Base-by-base conservation (phyloP, 2,113 vertebrate species). In the Percina caprodes region DNA sequence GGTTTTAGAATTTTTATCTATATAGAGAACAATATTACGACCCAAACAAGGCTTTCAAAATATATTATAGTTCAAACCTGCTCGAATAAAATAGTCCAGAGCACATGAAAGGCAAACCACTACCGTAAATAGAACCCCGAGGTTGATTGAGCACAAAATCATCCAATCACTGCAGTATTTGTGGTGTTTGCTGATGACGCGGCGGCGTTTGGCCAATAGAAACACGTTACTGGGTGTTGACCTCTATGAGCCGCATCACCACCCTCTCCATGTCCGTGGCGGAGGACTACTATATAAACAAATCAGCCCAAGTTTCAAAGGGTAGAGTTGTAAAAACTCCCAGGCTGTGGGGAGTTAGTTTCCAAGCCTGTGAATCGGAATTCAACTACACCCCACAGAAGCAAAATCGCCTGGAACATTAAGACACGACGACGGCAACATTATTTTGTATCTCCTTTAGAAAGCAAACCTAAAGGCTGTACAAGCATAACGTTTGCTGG, bases 291-390 rank as follows among this genome's bases (percentile, higher is more conserved):
- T 95, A 95, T 96, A 96, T 91, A 96, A 85, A 46, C 79, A 83
- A 74, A 87, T 6, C 87, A 84, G 89, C 78, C 72, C 79, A 83
- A 78, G 87, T 91, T 94, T 92, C 89, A 93, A 93, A 94, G 92
- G 94, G 92, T 91, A 95, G 94, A 96, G 95, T 95, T 95, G 94
- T 95, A 93, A 94, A 93, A 94, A 92, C 95, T 95, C 94, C 94
- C 94, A 83, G 91, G 92, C 92, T 86, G 92, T 80, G 88, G 94
- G 94, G 94, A 94, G 92, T 90, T 13, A 55, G 59, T 6, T 19
- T 51, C 39, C 1, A 19, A 84, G 49, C 70, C 46, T 74, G 77
- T 5, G 19, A 63, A 19, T 55, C 13, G 73, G 81, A 88, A 62
- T 71, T 56, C 23, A 35, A 35, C 74, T 62, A 30, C 6, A 70